A percentile compares a stretch with the other conserved stretches of the same genome.
These are phyloP conservation scores for Saccostrea echinata DNA, from an alignment of 1,140 invertebrate genomes.

Conservation along the genomic window DNA sequence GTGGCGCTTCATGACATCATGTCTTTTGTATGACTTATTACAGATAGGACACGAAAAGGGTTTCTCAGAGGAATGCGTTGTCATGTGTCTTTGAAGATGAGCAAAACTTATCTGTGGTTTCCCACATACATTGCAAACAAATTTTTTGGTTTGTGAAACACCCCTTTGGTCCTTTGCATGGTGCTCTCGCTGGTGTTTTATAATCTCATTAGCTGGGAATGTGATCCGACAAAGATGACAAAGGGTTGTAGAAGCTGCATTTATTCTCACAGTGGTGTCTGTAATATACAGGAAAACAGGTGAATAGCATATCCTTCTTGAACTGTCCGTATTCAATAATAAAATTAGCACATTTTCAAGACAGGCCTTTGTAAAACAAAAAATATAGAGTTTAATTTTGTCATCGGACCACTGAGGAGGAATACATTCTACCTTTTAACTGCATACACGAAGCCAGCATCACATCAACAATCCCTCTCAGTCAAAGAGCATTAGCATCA, in stretches of 20 bases:
- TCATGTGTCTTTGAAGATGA: conserved; percentile 12
- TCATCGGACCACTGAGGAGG: no score
- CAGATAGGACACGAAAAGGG: neutral
- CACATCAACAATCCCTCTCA: no score
- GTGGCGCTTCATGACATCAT: conserved; percentile 18
- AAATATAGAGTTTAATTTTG: no score
- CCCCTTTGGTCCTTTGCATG: neutral
- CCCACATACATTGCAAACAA: conserved; percentile 8
- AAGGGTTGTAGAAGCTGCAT: neutral
- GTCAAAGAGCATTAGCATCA: no score
- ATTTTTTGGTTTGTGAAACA: conserved; percentile 11
- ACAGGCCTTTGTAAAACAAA: no score
- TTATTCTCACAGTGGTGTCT: neutral
- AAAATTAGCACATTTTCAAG: no score
- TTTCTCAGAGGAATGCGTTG: neutral
- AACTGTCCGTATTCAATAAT: no score
- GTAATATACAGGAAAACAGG: conserved; percentile 13
- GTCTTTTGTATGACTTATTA: neutral
- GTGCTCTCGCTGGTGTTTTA: neutral
- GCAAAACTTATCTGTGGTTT: neutral
- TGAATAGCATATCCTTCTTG: neutral
- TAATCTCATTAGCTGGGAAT: neutral
- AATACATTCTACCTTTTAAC: no score
- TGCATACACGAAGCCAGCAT: no score
- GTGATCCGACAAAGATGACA: neutral